These are phyloP conservation scores for Dendroctonus ponderosae DNA, from an alignment of 1,140 invertebrate genomes.

Conservation along the genomic window DNA sequence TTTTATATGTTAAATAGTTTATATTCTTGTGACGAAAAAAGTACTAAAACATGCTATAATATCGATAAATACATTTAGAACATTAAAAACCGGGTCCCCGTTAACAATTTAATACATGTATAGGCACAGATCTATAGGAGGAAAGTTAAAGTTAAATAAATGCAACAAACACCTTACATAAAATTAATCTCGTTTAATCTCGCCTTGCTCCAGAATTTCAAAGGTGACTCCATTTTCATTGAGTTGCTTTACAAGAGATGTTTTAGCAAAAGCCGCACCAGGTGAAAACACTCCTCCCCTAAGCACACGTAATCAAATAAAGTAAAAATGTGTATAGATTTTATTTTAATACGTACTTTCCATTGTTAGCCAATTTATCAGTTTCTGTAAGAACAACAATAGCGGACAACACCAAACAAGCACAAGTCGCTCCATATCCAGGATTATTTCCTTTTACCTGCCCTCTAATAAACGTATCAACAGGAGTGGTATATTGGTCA, in stretches of 20 bases:
- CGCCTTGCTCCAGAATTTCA: constrained; percentile 52
- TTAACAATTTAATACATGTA: no score
- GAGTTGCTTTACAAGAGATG: constrained; percentile 61
- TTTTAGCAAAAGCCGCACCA: constrained; percentile 62
- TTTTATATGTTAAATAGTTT: no score
- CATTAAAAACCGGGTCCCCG: no score
- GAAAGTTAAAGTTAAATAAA: no score
- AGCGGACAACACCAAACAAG: constrained; percentile 68
- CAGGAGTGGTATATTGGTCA: constrained; percentile 60
- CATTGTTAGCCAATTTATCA: constrained; percentile 66
- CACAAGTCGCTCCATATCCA: constrained; percentile 80
- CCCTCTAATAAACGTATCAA: constrained; percentile 67
- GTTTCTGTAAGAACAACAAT: constrained; percentile 74
- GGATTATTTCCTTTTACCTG: constrained; percentile 66
- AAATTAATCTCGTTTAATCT: constrained; percentile 39
- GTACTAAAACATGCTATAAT: no score
- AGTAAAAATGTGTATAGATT: neutral
- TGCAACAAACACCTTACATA: no score
- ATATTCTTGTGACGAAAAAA: no score
- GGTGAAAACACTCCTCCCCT: constrained; percentile 63
- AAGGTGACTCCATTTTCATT: constrained; percentile 61
- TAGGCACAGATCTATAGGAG: no score
- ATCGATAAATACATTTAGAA: no score
- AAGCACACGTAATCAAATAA: constrained; percentile 13
- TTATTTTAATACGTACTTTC: constrained; percentile 54